phyloP scores from a whole-genome alignment of 2,797 vertebrate species.

The Smutsia gigantea region DNA sequence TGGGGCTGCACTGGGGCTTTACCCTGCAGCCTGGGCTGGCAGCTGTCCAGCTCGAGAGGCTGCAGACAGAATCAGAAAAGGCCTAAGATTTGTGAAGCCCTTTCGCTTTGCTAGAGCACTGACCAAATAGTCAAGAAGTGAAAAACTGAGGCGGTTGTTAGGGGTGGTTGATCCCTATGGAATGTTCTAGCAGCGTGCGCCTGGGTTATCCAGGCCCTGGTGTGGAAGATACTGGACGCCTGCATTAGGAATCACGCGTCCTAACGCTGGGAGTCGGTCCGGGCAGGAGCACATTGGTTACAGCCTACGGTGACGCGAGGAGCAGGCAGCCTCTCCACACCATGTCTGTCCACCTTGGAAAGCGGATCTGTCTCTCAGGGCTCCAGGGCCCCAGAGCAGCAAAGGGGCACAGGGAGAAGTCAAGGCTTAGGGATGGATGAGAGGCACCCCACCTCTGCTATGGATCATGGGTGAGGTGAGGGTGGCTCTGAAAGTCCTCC shows the following conservation, averaged over 20 bases:
- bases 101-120: neutral
- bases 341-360: accelerated
- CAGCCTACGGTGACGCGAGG: accelerated
- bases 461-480: neutral
- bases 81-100: neutral
- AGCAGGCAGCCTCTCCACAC: neutral
- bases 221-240: accelerated
- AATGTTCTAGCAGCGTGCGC: neutral
- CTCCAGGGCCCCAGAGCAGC: neutral
- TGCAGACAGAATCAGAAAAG: neutral
- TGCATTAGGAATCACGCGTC: accelerated
- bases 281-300: accelerated
- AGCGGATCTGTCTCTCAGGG: neutral
- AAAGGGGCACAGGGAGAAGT: neutral
- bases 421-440: accelerated
- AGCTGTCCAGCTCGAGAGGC: neutral
- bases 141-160: neutral
- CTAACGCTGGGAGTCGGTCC: neutral
- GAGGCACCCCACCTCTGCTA: accelerated
- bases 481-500: too few species aligned
- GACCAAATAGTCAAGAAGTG: neutral
- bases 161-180: neutral
- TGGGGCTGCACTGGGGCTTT: too few species aligned
- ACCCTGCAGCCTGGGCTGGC: too few species aligned
- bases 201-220: neutral